A percentile compares a stretch with the other conserved stretches of the same genome.
Conservation (phyloP, 2,797 vertebrate species). For the Gymnothorax reevesii region DNA sequence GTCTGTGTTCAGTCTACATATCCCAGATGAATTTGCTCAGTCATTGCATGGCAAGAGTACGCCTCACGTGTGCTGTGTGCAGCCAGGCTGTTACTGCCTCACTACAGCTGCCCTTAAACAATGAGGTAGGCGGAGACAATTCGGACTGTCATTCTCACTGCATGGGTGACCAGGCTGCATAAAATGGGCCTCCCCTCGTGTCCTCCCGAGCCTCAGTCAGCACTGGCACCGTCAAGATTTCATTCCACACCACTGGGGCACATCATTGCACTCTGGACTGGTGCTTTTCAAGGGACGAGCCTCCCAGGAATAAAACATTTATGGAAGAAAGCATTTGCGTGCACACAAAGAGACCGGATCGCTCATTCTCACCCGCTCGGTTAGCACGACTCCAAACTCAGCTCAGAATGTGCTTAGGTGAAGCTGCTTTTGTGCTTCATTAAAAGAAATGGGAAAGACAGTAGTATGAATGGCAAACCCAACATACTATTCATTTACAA, state of each 20-base stretch:
- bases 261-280: background rate
- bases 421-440: background rate
- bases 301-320: conserved; percentile 5
- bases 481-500: background rate
- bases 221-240: background rate
- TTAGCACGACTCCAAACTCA: background rate
- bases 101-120: background rate
- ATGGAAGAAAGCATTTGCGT: background rate
- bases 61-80: background rate
- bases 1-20: background rate
- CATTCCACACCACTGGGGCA: background rate
- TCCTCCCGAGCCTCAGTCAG: background rate
- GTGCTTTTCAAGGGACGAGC: background rate
- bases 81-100: background rate
- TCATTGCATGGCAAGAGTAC: background rate
- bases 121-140: background rate
- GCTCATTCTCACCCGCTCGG: background rate
- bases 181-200: background rate
- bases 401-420: background rate
- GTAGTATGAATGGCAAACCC: background rate
- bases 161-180: background rate
- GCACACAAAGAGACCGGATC: background rate
- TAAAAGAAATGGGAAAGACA: background rate
- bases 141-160: background rate
- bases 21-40: background rate